These are phyloP conservation scores for Camelus bactrianus DNA, from an alignment of 2,113 vertebrate species.

Conservation along the genomic window DNA sequence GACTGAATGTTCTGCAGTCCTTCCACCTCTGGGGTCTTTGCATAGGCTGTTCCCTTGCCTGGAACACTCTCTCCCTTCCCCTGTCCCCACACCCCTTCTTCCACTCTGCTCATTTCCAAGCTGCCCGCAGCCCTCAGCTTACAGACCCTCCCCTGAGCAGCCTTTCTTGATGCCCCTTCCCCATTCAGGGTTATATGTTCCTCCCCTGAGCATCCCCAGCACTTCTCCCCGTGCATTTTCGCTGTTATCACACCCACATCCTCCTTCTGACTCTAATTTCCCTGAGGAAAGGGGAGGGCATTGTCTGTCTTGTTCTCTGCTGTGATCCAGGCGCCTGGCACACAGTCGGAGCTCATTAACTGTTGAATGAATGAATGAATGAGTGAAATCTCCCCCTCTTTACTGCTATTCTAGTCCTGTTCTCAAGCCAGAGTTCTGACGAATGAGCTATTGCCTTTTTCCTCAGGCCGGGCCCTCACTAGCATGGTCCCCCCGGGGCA, in stretches of 20 bases:
- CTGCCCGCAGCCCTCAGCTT: neutral
- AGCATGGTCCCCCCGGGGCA: neutral
- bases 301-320: neutral
- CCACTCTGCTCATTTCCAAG: neutral
- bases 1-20: neutral
- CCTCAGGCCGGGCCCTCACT: neutral
- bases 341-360: neutral
- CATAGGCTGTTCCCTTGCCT: neutral
- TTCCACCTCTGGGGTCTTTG: neutral
- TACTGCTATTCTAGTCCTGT: neutral
- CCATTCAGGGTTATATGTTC: neutral
- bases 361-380: neutral
- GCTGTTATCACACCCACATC: neutral
- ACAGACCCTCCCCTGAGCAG: neutral
- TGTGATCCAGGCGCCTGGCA: neutral
- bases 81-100: too few relatives aligned
- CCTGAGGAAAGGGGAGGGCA: neutral
- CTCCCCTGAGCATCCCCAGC: neutral
- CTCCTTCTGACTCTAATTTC: neutral
- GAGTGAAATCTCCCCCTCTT: neutral
- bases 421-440: neutral
- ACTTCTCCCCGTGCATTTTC: neutral
- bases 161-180: neutral
- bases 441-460: neutral
- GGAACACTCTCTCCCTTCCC: neutral